phyloP scores from a whole-genome alignment of 2,888 invertebrate species.

The Stenodema calcarata region DNA sequence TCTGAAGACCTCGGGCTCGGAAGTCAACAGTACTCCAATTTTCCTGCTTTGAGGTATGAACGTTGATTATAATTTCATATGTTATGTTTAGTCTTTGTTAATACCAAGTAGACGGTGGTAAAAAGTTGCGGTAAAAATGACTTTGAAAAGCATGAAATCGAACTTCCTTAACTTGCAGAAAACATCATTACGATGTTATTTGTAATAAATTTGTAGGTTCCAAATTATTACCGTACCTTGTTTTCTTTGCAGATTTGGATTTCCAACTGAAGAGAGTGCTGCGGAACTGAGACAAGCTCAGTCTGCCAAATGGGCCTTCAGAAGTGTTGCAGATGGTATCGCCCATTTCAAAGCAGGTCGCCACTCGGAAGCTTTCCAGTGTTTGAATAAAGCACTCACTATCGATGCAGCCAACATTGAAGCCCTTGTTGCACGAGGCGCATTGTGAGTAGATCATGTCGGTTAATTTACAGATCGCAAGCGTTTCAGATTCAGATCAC shows the following conservation, averaged over 20 bases:
- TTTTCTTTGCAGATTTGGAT: slow-evolving; percentile 63
- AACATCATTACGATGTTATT: too few relatives aligned
- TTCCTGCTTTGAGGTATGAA: slow-evolving; percentile 73
- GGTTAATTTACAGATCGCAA: background rate
- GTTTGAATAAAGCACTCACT: slow-evolving; percentile 88
- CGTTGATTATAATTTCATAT: too few relatives aligned
- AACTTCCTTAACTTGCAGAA: too few relatives aligned
- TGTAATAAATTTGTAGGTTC: too few relatives aligned
- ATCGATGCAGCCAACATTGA: slow-evolving; percentile 92
- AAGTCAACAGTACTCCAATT: slow-evolving; percentile 73
- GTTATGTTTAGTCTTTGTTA: too few relatives aligned
- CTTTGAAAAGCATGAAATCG: too few relatives aligned
- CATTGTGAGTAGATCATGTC: slow-evolving; percentile 67
- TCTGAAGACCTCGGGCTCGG: slow-evolving; percentile 77
- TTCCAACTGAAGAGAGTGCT: slow-evolving; percentile 81
- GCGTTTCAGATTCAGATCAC: background rate
- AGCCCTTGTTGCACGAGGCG: slow-evolving; percentile 89
- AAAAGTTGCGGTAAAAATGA: too few relatives aligned
- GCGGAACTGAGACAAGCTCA: slow-evolving; percentile 85
- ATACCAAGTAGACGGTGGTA: too few relatives aligned
- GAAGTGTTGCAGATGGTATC: slow-evolving; percentile 93
- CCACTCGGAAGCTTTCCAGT: slow-evolving; percentile 93
- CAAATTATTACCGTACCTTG: too few relatives aligned
- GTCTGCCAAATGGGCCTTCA: slow-evolving; percentile 92
- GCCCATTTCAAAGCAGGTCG: slow-evolving; percentile 92